phyloP scores from a whole-genome alignment of 2,113 vertebrate species.

The Setophaga petechia region DNA sequence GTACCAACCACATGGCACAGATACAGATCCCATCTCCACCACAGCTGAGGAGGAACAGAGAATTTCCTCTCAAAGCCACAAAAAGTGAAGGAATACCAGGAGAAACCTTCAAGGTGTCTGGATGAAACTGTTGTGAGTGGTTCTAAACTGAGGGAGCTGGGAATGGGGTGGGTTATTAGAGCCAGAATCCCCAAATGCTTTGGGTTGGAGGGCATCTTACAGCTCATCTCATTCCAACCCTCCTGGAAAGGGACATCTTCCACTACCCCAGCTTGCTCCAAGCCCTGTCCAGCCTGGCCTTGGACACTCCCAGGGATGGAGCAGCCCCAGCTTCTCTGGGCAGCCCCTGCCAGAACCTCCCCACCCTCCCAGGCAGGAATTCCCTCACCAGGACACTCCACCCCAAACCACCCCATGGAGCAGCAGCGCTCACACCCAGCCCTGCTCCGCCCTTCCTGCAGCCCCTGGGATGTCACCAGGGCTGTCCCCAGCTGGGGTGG shows the following conservation, averaged over 20 bases:
- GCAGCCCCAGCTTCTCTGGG: not conserved
- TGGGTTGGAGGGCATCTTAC: not conserved
- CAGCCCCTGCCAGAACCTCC: not conserved
- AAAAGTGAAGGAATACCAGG: not conserved
- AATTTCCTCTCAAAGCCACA: not conserved
- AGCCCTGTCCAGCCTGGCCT: not conserved
- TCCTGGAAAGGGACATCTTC: not conserved
- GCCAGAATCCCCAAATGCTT: not conserved
- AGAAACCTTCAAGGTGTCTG: not conserved
- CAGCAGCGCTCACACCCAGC: rapidly evolving
- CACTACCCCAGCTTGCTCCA: rapidly evolving
- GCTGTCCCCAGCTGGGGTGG: not conserved
- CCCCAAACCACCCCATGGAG: not conserved
- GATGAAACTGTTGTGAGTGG: not conserved
- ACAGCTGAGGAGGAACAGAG: rapidly evolving
- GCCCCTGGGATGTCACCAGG: not conserved
- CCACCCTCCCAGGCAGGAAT: not conserved
- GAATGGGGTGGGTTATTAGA: not conserved
- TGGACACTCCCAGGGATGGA: not conserved
- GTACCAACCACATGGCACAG: not conserved
- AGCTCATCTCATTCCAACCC: not conserved
- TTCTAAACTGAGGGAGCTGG: not conserved
- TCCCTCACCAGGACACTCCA: not conserved
- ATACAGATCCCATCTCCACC: not conserved
- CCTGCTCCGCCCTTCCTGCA: not conserved